Percentiles rank a stretch among this genome's conserved stretches.
These are phyloP conservation scores for Ara ararauna DNA, from an alignment of 2,797 vertebrate species.

Conservation along the genomic window DNA sequence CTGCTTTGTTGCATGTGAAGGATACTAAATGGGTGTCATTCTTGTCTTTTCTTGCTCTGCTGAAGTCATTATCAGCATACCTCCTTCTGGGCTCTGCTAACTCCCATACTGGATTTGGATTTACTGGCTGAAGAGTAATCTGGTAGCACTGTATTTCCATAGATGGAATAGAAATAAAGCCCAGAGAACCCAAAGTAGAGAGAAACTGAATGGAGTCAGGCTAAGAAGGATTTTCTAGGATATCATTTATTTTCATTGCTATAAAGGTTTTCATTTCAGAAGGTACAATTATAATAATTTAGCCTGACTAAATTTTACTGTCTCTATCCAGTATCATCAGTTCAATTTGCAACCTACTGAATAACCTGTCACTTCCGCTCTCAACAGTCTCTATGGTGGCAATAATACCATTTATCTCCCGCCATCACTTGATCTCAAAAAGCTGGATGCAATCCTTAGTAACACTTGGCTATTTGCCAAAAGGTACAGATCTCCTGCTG, in stretches of 20 bases:
- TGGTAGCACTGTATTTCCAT: not conserved
- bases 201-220: not conserved
- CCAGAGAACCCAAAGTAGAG: not conserved
- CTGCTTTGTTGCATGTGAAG: not conserved
- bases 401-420: not conserved
- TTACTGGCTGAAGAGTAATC: not conserved
- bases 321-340: not conserved
- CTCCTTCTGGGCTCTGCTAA: not conserved
- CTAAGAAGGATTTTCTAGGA: not conserved
- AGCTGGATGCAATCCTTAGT: not conserved
- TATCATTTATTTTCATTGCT: not conserved
- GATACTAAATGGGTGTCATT: not conserved
- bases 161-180: not conserved
- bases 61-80: not conserved
- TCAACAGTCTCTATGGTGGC: not conserved
- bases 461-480: not conserved
- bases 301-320: not conserved
- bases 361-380: not conserved
- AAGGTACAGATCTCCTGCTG: rapidly evolving
- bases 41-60: not conserved
- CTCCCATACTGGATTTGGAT: not conserved
- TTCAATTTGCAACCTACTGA: not conserved
- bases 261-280: not conserved
- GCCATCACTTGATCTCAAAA: not conserved
- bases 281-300: not conserved